These are phyloP conservation scores for Andricus quercusramuli DNA, from an alignment of 2,888 invertebrate genomes.

Conservation along the genomic window DNA sequence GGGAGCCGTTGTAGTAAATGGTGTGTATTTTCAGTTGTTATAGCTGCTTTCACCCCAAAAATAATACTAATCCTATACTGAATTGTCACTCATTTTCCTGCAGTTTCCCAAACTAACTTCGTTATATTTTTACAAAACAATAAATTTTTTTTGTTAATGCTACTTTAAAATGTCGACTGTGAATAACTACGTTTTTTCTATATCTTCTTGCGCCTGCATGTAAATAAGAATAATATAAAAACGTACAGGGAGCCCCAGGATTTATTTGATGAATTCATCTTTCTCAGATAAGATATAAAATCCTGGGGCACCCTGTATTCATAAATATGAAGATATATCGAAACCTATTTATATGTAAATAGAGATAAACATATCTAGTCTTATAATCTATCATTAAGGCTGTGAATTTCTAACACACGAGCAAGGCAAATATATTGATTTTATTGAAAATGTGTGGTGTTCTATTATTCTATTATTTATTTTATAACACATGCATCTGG, in stretches of 20 bases:
- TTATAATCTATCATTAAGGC: conserved; percentile 59
- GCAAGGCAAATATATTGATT: conserved; percentile 59
- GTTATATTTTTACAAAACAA: neutral
- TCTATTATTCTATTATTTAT: neutral
- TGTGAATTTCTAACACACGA: conserved; percentile 68
- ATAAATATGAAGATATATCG: conserved; percentile 9
- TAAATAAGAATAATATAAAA: neutral
- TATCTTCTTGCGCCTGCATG: neutral
- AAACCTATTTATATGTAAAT: conserved; percentile 33
- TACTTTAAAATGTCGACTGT: neutral
- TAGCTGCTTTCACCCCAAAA: no score
- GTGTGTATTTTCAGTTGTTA: no score
- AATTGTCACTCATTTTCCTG: no score
- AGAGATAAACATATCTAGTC: conserved; percentile 29
- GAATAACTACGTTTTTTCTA: neutral
- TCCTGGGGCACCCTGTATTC: conserved; percentile 5
- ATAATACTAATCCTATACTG: no score
- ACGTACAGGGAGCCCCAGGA: neutral
- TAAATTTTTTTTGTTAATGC: no score
- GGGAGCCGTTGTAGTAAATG: no score
- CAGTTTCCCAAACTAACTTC: neutral
- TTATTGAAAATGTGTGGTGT: neutral
- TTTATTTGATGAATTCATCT: neutral
- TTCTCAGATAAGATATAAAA: conserved; percentile 10
- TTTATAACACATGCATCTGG: neutral